phyloP scores from a whole-genome alignment of 2,797 vertebrate genomes.

The Astyanax mexicanus region DNA sequence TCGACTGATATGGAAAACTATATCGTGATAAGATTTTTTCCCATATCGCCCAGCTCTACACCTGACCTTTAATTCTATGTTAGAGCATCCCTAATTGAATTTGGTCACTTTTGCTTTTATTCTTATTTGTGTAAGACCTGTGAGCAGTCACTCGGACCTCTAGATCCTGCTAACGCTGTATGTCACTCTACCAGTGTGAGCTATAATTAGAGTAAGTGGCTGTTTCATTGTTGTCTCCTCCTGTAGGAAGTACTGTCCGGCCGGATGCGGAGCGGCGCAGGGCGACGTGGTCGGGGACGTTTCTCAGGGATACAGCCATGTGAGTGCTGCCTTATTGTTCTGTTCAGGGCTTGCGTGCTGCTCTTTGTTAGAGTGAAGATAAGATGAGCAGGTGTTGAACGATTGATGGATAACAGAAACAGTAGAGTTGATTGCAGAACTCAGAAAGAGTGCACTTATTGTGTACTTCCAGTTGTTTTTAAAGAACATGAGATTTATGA shows the following conservation, averaged over 20 bases:
- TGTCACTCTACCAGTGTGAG: not conserved
- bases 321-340: constrained; percentile 73
- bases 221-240: constrained; percentile 54
- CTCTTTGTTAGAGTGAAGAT: not conserved
- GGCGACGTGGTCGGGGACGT: constrained; percentile 85
- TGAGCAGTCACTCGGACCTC: not conserved
- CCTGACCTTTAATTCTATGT: too few species aligned
- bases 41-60: too few species aligned
- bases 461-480: too few species aligned
- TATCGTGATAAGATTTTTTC: too few species aligned
- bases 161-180: not conserved
- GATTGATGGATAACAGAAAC: too few species aligned
- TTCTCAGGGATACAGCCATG: constrained; percentile 85
- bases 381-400: not conserved
- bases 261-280: constrained; percentile 83
- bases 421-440: too few species aligned
- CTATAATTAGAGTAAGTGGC: constrained; percentile 41
- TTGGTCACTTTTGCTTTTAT: not conserved
- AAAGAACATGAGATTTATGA: not conserved
- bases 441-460: too few species aligned
- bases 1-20: too few species aligned
- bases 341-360: constrained; percentile 18
- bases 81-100: too few species aligned
- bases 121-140: not conserved
- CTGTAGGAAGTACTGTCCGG: constrained; percentile 86